Conservation (phyloP, 2,888 invertebrate genomes). For the Galerucella calmariensis region DNA sequence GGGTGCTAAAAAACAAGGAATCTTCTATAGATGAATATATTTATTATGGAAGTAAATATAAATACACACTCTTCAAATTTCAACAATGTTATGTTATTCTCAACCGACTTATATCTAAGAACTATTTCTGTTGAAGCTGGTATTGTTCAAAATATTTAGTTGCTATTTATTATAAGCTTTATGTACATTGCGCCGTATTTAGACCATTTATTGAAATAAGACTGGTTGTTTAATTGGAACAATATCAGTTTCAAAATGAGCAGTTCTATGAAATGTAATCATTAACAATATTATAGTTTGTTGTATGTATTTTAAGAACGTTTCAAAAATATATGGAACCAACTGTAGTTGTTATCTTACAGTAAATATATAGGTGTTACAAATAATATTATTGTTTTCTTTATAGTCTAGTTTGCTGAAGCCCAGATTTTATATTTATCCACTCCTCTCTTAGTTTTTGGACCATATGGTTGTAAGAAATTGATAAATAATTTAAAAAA, state of each 20-base stretch:
- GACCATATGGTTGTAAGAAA: no score
- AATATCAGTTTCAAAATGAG: constrained; percentile 49
- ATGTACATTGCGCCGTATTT: constrained; percentile 46
- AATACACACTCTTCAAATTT: constrained; percentile 21
- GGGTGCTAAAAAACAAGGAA: no score
- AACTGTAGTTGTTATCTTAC: constrained; percentile 59
- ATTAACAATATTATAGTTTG: constrained; percentile 56
- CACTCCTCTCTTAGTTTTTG: no score
- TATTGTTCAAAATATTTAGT: constrained; percentile 44
- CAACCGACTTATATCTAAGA: constrained; percentile 26
- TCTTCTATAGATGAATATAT: not conserved
- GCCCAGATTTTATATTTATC: no score
- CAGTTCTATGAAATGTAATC: constrained; percentile 52
- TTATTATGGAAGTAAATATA: not conserved
- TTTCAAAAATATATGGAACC: constrained; percentile 57
- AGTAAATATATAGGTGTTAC: constrained; percentile 63
- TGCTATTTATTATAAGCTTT: constrained; percentile 48
- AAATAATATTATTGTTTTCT: constrained; percentile 34
- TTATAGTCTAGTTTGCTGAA: not conserved
- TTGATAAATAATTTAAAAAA: no score
- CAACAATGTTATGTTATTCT: constrained; percentile 15
- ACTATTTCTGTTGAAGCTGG: constrained; percentile 46
- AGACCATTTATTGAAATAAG: constrained; percentile 46
- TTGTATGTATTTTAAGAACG: constrained; percentile 56
- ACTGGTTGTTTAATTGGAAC: constrained; percentile 48